Evolutionary conservation across 2,113 vertebrate species (phyloP), one percentile per base, ranked within the genome.

Genomic region (Daphoenositta chrysoptera): DNA sequence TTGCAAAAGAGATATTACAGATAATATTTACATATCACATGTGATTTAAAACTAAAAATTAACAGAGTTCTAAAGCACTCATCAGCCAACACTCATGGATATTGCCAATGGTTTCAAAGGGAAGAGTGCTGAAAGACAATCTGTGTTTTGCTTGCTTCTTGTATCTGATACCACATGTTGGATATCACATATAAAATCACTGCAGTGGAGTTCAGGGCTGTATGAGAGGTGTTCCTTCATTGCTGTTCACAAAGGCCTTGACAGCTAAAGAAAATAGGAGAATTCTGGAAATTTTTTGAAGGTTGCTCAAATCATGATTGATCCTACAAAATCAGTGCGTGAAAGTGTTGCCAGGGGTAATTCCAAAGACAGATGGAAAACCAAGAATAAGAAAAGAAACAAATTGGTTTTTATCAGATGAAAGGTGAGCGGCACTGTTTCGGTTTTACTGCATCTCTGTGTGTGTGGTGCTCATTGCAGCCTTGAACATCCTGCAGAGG

Each of bases 391-490:
- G 9, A 58, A 54, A 15, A 13, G 3, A 39, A 8, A 14, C 13
- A 39, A 30, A 17, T 18, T 12, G 10, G 7, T 27, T 89, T 84
- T 73, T 66, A 7, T 54, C 33, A 44, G 20, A 5, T 35, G 51
- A 54, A 83, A 82, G 56, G 4, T 23, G 21, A 73, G 33, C 0
- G 0, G 60, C 37, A 23, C 35, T 44, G 58, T 13, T 66, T 7
- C 15, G 20, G 23, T n/a, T 61, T n/a, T 61, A 15, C 72, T 86
- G 70, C 21, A 11, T 69, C 3, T 63, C 21, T 31, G 39, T 8
- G 39, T 0, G 0, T 3, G 19, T 9, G 37, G 9, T 11, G 17
- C 16, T 69, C 31, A 27, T 42, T 7, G 50, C 63, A 60, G 58
- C 58, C 40, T 47, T 31, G 54, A 71, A 19, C 4, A 5, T 15